Evolutionary conservation across 2,888 invertebrate species (phyloP).

Genomic region (Lasioglossum morio): DNA sequence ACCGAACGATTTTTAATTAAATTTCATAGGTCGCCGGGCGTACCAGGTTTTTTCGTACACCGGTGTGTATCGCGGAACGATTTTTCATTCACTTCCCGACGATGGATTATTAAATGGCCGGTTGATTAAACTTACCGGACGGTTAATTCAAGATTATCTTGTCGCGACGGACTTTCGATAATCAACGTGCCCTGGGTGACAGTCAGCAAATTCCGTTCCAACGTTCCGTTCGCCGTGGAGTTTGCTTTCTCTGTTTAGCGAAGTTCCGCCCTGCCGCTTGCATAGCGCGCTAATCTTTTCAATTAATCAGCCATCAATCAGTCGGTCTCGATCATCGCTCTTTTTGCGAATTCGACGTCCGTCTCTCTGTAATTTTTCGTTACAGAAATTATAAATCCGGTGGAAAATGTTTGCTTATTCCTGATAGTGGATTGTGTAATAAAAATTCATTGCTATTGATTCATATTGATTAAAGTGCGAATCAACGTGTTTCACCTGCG

Average conservation of each 20-base stretch:
- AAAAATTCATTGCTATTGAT: too few relatives aligned
- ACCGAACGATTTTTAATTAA: conserved; percentile 36
- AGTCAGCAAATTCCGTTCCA: conserved; percentile 13
- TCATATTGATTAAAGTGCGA: too few relatives aligned
- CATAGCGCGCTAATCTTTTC: background rate
- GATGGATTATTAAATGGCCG: background rate
- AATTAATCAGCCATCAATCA: conserved; percentile 12
- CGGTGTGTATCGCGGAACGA: background rate
- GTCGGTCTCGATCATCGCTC: background rate
- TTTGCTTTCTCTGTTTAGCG: background rate
- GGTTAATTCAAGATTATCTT: conserved; percentile 9
- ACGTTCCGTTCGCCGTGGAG: background rate
- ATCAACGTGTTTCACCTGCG: too few relatives aligned
- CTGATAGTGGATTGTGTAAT: background rate
- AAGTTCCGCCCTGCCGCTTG: background rate
- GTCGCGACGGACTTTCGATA: conserved; percentile 2
- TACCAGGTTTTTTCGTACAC: background rate
- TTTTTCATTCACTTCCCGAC: conserved; percentile 4
- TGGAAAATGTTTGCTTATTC: background rate
- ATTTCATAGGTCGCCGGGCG: conserved; percentile 7
- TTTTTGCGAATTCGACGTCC: background rate
- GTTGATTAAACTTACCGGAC: conserved; percentile 1
- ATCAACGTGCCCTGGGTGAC: conserved; percentile 3
- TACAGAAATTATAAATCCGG: background rate
- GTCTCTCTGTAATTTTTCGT: background rate